phyloP scores from a whole-genome alignment of 2,888 invertebrate genomes.

The Microctonus hyperodae region DNA sequence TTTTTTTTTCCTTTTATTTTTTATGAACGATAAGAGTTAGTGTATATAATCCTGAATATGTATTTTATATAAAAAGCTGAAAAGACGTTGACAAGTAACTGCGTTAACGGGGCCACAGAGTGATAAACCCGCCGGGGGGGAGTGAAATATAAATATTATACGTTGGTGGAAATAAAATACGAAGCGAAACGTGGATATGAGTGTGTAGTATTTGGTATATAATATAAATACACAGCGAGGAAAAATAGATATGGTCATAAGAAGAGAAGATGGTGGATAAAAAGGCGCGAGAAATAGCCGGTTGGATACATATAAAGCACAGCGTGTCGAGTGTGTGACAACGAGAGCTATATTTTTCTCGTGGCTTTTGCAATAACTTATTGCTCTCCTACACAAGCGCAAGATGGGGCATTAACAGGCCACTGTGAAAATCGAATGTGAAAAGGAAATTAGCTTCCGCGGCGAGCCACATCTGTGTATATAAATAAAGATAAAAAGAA shows the following conservation, averaged over 20 bases:
- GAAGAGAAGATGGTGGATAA: background rate
- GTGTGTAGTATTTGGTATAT: background rate
- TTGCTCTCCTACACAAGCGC: slow-evolving; percentile 6
- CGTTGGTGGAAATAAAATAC: slow-evolving; percentile 50
- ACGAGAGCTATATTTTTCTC: slow-evolving; percentile 24
- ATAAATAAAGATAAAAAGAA: slow-evolving; percentile 28
- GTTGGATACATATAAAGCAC: slow-evolving; percentile 10
- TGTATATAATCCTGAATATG: slow-evolving; percentile 1
- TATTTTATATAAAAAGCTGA: slow-evolving; percentile 28
- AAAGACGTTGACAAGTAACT: slow-evolving; percentile 31
- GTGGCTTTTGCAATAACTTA: background rate
- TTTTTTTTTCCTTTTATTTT: background rate
- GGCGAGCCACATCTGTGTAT: slow-evolving; percentile 30
- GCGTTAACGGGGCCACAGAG: slow-evolving; percentile 41
- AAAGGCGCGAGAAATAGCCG: slow-evolving; percentile 9
- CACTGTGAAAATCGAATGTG: slow-evolving; percentile 59
- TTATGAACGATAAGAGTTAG: slow-evolving; percentile 1
- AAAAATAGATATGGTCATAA: slow-evolving; percentile 23
- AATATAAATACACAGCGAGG: slow-evolving; percentile 11
- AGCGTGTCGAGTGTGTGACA: slow-evolving; percentile 21
- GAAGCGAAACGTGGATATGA: background rate
- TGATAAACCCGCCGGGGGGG: slow-evolving; percentile 51
- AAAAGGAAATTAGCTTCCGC: slow-evolving; percentile 60
- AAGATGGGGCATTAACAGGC: slow-evolving; percentile 51
- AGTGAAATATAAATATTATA: slow-evolving; percentile 60